Conservation (phyloP, 2,888 invertebrate genomes). For the Mesorhabditis sp. region DNA sequence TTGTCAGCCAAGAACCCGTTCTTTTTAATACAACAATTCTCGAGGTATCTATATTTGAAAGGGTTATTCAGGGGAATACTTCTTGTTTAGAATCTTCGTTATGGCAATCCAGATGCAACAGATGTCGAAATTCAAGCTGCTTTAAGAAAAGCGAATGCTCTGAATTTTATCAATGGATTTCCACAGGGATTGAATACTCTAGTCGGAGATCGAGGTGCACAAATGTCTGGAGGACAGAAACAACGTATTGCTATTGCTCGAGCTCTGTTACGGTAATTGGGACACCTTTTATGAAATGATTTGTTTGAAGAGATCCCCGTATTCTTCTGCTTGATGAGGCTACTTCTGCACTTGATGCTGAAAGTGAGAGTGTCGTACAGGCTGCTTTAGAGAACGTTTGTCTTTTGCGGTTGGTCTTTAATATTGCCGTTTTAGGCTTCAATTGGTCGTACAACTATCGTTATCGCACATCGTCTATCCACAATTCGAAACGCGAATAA, state of each 20-base stretch:
- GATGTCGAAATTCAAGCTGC: conserved; percentile 32
- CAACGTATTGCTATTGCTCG: conserved; percentile 39
- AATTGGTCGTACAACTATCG: conserved; percentile 60
- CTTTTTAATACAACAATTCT: conserved; percentile 66
- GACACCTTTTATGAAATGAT: background rate
- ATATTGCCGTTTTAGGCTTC: conserved; percentile 49
- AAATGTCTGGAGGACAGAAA: conserved; percentile 60
- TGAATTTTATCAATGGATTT: conserved; percentile 59
- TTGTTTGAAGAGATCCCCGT: conserved; percentile 16
- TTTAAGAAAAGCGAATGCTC: conserved; percentile 60
- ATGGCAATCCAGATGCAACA: conserved; percentile 37
- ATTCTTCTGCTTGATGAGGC: conserved; percentile 31
- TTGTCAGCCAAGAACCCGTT: conserved; percentile 64
- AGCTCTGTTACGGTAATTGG: conserved; percentile 17
- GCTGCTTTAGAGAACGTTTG: conserved; percentile 64
- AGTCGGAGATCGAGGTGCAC: conserved; percentile 60
- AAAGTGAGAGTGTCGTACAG: conserved; percentile 41
- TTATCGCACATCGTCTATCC: conserved; percentile 62
- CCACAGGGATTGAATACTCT: conserved; percentile 60
- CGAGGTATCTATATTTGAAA: conserved; percentile 40
- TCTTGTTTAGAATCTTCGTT: conserved; percentile 59
- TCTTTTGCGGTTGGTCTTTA: background rate
- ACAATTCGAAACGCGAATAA: conserved; percentile 62
- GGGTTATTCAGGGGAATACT: background rate
- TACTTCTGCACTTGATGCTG: conserved; percentile 39